Conservation (phyloP, 2,797 vertebrate genomes). For the Ctenochaetus hawaiiensis region DNA sequence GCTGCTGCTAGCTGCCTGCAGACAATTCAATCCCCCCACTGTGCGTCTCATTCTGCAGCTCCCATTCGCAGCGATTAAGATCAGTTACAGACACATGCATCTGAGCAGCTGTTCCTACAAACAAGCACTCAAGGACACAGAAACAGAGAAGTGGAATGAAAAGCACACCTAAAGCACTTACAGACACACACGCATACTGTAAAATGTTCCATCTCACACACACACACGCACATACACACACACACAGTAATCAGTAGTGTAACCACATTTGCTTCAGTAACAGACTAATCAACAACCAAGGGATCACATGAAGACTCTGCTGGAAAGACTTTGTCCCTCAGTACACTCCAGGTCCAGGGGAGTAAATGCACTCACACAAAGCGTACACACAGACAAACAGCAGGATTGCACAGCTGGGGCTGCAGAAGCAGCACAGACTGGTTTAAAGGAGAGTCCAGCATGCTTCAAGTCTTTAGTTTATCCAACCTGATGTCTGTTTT, state of each 20-base stretch:
- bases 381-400: neutral
- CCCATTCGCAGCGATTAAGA: constrained; percentile 6
- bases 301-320: neutral
- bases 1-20: constrained; percentile 30
- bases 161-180: neutral
- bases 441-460: neutral
- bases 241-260: neutral
- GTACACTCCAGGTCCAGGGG: constrained; percentile 62
- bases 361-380: constrained; percentile 18
- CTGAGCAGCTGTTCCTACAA: neutral
- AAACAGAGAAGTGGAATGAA: neutral
- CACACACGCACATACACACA: neutral
- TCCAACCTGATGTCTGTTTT: constrained; percentile 3
- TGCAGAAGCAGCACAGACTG: neutral
- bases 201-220: constrained; percentile 1
- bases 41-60: constrained; percentile 24
- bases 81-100: constrained; percentile 10
- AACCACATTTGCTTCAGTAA: constrained; percentile 14
- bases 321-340: constrained; percentile 18
- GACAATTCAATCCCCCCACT: constrained; percentile 29
- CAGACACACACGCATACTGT: neutral
- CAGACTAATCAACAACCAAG: constrained; percentile 20
- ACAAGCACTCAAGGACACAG: constrained; percentile 9
- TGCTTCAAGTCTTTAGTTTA: constrained; percentile 5
- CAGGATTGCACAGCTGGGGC: neutral